Conservation (phyloP, 2,113 vertebrate genomes). For the Myiopsitta monachus region DNA sequence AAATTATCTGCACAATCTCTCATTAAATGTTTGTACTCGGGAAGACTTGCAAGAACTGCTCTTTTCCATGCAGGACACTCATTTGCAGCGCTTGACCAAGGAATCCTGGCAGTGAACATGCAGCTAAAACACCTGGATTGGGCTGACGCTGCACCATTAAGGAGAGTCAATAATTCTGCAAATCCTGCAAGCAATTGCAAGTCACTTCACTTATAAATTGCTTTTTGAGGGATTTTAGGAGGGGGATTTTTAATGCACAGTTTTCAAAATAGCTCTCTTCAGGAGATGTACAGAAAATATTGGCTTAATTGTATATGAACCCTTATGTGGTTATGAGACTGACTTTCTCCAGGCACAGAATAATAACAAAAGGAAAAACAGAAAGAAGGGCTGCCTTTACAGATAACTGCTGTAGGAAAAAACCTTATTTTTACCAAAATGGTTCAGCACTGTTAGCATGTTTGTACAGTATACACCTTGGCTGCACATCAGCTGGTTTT, state of each 20-base stretch:
- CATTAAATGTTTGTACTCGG: background rate
- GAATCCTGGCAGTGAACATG: background rate
- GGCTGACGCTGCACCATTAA: background rate
- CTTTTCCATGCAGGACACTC: background rate
- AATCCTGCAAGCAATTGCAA: background rate
- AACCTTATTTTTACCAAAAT: background rate
- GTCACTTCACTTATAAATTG: background rate
- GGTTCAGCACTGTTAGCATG: background rate
- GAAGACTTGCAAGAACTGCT: background rate
- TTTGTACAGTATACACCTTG: constrained; percentile 41
- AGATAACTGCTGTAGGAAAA: background rate
- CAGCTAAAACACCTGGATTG: background rate
- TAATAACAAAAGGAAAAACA: background rate
- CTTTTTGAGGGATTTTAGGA: background rate
- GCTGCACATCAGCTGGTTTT: constrained; percentile 48
- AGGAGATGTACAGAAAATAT: background rate
- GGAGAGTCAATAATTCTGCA: background rate
- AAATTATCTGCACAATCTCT: background rate
- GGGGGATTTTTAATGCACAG: background rate
- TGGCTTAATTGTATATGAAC: background rate
- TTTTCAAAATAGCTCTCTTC: background rate
- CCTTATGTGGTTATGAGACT: background rate
- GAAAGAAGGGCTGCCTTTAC: background rate
- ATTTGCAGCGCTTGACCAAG: background rate
- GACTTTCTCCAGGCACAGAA: background rate